Conservation (phyloP, 2,888 invertebrate genomes). For the Crossocerus cetratus region DNA sequence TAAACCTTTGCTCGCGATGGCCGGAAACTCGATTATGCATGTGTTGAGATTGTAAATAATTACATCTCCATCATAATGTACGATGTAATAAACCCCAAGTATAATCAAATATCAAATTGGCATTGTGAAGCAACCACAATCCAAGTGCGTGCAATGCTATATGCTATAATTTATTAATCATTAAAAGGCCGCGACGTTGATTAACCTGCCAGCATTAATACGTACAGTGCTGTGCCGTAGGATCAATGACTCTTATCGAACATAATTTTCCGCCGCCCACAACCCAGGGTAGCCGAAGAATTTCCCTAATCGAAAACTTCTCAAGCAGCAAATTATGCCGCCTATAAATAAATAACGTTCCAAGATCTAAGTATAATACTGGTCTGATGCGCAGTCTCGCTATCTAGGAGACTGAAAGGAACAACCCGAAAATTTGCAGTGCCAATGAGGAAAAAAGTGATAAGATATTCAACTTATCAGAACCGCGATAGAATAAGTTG, state of each 20-base stretch:
- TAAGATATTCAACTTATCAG: not conserved
- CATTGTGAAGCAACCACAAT: constrained; percentile 9
- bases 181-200: not conserved
- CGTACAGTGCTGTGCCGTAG: not conserved
- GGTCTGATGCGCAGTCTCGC: not conserved
- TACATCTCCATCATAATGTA: not conserved
- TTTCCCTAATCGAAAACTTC: not conserved
- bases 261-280: not conserved
- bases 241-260: not conserved
- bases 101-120: not conserved
- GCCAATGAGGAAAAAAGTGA: not conserved
- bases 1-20: too few relatives aligned
- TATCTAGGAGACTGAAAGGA: not conserved
- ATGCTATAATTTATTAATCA: not conserved
- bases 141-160: not conserved
- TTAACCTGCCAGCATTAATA: not conserved
- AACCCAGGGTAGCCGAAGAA: not conserved
- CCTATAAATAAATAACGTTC: not conserved
- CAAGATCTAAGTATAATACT: not conserved
- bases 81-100: not conserved
- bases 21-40: too few relatives aligned
- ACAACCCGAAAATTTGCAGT: not conserved
- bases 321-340: not conserved
- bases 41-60: not conserved
- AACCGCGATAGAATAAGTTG: constrained; percentile 3